phyloP scores from a whole-genome alignment of 1,140 invertebrate species.

The Caenorhabditis elegans region DNA sequence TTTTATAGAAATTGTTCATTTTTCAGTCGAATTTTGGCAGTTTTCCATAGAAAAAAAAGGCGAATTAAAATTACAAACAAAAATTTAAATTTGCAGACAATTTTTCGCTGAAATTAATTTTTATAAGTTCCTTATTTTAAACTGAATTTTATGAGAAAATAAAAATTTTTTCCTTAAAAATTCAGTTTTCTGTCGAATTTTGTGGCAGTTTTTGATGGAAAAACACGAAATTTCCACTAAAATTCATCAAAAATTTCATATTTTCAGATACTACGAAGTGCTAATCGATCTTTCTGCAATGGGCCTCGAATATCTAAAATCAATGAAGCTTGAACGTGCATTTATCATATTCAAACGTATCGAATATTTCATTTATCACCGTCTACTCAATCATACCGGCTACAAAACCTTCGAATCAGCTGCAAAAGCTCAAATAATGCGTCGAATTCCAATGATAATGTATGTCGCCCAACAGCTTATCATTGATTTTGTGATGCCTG shows the following conservation, averaged over 20 bases:
- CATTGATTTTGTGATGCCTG: background rate
- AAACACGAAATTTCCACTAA: background rate
- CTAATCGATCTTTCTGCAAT: background rate
- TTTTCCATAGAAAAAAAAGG: no score
- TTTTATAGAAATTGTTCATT: no score
- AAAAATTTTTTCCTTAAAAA: no score
- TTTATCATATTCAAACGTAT: conserved; percentile 25
- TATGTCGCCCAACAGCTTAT: background rate
- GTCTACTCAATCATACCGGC: background rate
- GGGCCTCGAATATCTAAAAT: background rate
- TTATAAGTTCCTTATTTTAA: no score
- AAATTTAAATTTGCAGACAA: no score
- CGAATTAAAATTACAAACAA: no score
- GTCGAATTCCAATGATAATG: background rate
- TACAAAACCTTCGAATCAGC: background rate
- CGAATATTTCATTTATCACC: background rate
- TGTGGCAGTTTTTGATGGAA: background rate
- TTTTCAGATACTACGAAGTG: conserved; percentile 24
- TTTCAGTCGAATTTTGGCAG: no score
- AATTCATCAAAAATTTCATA: background rate
- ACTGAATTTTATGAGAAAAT: no score
- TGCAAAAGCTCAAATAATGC: background rate
- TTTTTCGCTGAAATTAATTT: no score
- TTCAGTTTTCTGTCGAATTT: background rate
- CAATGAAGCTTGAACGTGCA: background rate